These are phyloP conservation scores for Amiota mariae DNA, from an alignment of 2,888 invertebrate genomes.

Conservation along the genomic window DNA sequence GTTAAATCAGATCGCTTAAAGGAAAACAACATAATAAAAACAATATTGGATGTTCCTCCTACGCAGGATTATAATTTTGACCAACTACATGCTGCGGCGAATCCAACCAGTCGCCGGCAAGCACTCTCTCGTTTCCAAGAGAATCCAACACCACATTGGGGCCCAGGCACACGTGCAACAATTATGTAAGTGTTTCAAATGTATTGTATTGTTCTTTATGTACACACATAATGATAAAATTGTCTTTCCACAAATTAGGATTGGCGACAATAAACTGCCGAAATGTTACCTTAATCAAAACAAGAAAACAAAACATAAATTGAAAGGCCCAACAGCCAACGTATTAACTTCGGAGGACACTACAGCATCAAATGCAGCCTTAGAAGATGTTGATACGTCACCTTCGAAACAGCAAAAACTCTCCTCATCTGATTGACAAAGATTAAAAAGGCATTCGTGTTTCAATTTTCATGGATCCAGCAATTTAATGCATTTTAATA, in stretches of 20 bases:
- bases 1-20: conserved; percentile 78
- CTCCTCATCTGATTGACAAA: conserved; percentile 47
- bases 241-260: conserved; percentile 72
- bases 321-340: conserved; percentile 1
- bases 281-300: conserved; percentile 82
- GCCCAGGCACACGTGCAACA: conserved; percentile 88
- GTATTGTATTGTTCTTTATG: background rate
- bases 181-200: conserved; percentile 78
- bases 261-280: conserved; percentile 77
- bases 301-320: conserved; percentile 73
- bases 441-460: conserved; percentile 7
- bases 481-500: background rate
- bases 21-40: conserved; percentile 69
- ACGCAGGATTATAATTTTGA: conserved; percentile 74
- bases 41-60: conserved; percentile 77
- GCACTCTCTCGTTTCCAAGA: conserved; percentile 86
- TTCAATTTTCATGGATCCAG: background rate
- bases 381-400: conserved; percentile 17
- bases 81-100: conserved; percentile 78
- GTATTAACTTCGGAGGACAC: conserved; percentile 25
- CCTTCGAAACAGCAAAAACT: conserved; percentile 57
- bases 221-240: background rate
- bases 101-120: conserved; percentile 84
- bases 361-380: conserved; percentile 36
- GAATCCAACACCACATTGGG: conserved; percentile 93